These are phyloP conservation scores for Meandrina meandrites DNA, from an alignment of 92 coral and sea anemone genomes.

Conservation along the genomic window DNA sequence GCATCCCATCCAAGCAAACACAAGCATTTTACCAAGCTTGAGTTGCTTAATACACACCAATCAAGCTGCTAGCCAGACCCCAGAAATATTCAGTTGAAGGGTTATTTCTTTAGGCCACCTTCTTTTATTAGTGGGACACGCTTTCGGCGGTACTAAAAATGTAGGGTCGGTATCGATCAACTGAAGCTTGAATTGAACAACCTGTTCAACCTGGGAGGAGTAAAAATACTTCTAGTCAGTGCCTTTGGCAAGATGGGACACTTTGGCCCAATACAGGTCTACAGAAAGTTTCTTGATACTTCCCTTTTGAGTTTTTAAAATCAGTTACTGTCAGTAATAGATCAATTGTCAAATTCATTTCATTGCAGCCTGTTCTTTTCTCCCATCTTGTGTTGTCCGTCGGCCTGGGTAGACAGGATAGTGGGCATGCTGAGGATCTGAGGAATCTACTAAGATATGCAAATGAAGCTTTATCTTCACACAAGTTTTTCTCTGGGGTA, in stretches of 20 bases:
- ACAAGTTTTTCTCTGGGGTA: constrained; percentile 65
- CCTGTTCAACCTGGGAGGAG: neutral
- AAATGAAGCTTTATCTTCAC: constrained; percentile 42
- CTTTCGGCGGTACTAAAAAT: neutral
- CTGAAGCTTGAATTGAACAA: neutral
- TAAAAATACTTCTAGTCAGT: too few species aligned
- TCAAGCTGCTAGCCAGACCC: neutral
- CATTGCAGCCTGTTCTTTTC: constrained; percentile 65
- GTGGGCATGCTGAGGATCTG: constrained; percentile 30
- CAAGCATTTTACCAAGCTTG: constrained; percentile 6
- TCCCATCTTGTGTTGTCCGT: constrained; percentile 48
- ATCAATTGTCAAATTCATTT: neutral
- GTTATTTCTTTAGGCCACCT: constrained; percentile 2
- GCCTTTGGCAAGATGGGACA: too few species aligned
- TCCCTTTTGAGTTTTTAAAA: too few species aligned
- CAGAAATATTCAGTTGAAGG: constrained; percentile 28
- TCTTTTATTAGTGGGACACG: neutral
- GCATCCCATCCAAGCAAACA: too few species aligned
- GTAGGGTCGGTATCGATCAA: neutral
- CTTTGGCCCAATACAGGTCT: too few species aligned
- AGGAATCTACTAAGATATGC: constrained; percentile 36
- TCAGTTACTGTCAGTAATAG: too few species aligned
- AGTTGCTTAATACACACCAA: neutral
- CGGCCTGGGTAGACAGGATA: constrained; percentile 33
- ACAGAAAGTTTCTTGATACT: too few species aligned